These are phyloP conservation scores for Salvelinus sp. DNA, from an alignment of 2,113 vertebrate species.

Conservation along the genomic window DNA sequence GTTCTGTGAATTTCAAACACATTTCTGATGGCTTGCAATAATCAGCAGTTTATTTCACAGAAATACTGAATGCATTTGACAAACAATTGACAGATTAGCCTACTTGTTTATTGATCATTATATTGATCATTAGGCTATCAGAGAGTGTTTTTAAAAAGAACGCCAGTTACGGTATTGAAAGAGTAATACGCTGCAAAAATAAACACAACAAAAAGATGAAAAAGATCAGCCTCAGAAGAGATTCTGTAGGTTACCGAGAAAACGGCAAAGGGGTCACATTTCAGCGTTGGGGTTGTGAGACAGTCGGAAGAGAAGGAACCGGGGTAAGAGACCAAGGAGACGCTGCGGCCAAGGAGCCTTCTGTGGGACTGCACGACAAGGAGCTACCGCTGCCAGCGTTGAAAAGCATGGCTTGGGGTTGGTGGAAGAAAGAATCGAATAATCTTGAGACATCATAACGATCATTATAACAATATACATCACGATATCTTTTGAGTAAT, in stretches of 20 bases:
- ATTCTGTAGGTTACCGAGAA: conserved; percentile 12
- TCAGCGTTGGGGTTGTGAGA: conserved; percentile 1
- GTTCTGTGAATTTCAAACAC: neutral
- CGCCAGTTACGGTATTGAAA: neutral
- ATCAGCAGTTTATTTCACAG: neutral
- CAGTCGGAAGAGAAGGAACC: conserved; percentile 1
- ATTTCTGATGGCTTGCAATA: neutral
- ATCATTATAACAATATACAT: neutral
- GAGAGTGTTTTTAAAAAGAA: neutral
- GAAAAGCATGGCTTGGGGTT: conserved; percentile 6
- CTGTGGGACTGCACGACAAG: neutral
- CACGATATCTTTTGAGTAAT: conserved; percentile 1
- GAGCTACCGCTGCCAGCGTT: conserved; percentile 2
- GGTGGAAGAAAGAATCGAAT: conserved; percentile 13
- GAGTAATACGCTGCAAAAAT: neutral
- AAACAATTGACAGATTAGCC: too few species aligned
- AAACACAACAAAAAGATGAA: neutral
- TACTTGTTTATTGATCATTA: too few species aligned
- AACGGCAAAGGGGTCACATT: conserved; percentile 1
- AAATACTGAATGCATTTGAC: conserved; percentile 2
- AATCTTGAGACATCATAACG: conserved; percentile 9
- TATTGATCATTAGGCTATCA: too few species aligned
- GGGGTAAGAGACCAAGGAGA: neutral
- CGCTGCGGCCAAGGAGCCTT: neutral
- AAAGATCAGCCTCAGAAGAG: neutral